Conservation (phyloP, 1,140 invertebrate species). For the Ceratina japonica region DNA sequence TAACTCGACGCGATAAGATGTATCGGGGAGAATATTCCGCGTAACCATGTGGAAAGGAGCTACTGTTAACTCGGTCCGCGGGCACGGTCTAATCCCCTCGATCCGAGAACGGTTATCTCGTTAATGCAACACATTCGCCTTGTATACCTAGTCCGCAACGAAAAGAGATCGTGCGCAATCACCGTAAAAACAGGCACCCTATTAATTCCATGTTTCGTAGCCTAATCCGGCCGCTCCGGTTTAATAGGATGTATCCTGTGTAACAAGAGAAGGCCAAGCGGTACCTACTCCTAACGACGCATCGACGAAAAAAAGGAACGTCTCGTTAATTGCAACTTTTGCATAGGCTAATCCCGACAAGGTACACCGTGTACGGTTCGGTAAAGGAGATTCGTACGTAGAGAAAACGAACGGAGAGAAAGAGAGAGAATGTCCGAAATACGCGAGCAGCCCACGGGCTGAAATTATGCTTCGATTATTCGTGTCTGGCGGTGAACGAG, state of each 20-base stretch:
- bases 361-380: constrained; percentile 13
- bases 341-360: constrained; percentile 9
- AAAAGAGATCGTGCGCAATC: neutral
- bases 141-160: neutral
- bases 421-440: constrained; percentile 47
- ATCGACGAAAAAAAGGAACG: neutral
- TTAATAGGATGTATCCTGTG: neutral
- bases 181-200: neutral
- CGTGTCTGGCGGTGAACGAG: constrained; percentile 44
- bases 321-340: constrained; percentile 9
- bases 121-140: too few species aligned
- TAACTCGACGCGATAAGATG: neutral
- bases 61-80: too few species aligned
- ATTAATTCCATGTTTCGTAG: neutral
- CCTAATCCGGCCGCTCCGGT: neutral
- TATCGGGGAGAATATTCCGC: neutral
- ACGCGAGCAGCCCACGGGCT: constrained; percentile 51
- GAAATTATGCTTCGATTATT: constrained; percentile 66
- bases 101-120: too few species aligned
- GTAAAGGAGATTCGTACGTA: neutral
- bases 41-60: neutral
- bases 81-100: too few species aligned
- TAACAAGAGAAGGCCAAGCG: neutral
- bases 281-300: neutral
- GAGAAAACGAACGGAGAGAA: constrained; percentile 13